Conservation (phyloP, 2,888 invertebrate species). For the Formica aserva region DNA sequence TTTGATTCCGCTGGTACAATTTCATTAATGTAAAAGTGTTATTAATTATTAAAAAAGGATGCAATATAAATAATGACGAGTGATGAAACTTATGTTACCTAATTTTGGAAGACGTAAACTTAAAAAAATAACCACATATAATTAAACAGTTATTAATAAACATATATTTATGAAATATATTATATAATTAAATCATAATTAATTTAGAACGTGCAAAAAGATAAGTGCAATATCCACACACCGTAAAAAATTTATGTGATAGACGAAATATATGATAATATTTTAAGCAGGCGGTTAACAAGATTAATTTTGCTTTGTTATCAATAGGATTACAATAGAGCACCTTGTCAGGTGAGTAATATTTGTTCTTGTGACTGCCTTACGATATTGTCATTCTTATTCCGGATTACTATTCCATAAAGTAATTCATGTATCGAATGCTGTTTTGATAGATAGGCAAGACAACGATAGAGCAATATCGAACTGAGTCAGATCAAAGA, state of each 20-base stretch:
- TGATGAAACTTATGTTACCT: not conserved
- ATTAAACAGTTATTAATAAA: not conserved
- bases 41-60: not conserved
- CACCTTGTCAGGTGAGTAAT: slow-evolving; percentile 41
- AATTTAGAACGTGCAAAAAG: not conserved
- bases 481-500: not conserved
- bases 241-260: not conserved
- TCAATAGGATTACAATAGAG: slow-evolving; percentile 37
- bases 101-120: not conserved
- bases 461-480: slow-evolving; percentile 20
- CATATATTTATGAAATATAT: not conserved
- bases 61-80: too few species aligned
- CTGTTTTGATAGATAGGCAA: slow-evolving; percentile 52
- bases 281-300: not conserved
- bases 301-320: slow-evolving; percentile 30
- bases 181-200: not conserved
- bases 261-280: not conserved
- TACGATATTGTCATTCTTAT: slow-evolving; percentile 56
- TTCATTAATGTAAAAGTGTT: not conserved
- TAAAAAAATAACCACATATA: not conserved
- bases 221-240: not conserved
- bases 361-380: slow-evolving; percentile 34
- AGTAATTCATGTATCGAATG: slow-evolving; percentile 44
- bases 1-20: not conserved
- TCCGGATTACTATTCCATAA: slow-evolving; percentile 36